These are phyloP conservation scores for Chauna torquata DNA, from an alignment of 2,113 vertebrate genomes.

Conservation along the genomic window DNA sequence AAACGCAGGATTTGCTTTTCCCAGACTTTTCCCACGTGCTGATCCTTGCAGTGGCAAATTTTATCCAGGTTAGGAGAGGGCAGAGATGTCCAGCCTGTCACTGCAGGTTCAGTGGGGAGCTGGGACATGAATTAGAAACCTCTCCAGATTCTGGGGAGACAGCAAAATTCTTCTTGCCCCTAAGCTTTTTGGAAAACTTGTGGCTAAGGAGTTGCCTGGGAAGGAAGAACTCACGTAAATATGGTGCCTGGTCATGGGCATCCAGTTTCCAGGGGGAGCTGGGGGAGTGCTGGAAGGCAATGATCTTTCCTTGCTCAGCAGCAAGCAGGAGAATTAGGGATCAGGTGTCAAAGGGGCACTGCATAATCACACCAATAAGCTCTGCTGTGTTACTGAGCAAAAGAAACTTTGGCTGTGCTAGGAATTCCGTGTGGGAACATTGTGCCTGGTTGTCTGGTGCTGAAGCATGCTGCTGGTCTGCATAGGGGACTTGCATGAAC, in stretches of 20 bases:
- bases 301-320: background rate
- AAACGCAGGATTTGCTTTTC: background rate
- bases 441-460: background rate
- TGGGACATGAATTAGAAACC: background rate
- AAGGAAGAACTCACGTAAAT: background rate
- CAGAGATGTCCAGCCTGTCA: background rate
- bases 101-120: background rate
- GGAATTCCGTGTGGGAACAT: background rate
- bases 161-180: background rate
- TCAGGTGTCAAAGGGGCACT: background rate
- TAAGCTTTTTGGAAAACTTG: background rate
- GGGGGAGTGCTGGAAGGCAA: background rate
- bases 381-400: background rate
- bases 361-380: background rate
- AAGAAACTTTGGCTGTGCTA: background rate
- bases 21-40: background rate
- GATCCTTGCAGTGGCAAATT: background rate
- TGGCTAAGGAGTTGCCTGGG: background rate
- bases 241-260: background rate
- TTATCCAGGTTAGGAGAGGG: background rate
- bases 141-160: background rate
- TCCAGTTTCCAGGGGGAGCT: background rate
- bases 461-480: background rate
- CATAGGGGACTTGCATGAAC: background rate
- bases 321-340: background rate